These are phyloP conservation scores for Choristoneura rosaceana DNA, from an alignment of 2,888 invertebrate genomes.

Conservation along the genomic window DNA sequence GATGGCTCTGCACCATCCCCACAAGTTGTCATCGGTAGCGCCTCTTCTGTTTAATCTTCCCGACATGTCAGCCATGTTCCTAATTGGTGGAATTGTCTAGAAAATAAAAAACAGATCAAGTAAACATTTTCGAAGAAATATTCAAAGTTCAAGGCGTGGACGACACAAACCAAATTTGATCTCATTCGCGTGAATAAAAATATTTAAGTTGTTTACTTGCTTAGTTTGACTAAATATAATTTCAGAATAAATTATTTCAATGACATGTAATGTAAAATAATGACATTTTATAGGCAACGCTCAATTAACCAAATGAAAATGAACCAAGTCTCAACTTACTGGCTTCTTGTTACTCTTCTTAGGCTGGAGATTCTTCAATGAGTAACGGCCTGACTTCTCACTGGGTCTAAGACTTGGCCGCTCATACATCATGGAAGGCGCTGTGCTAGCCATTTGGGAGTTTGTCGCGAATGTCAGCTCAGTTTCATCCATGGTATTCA, in stretches of 20 bases:
- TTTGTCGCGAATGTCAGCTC: not conserved
- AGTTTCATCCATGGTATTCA: not conserved
- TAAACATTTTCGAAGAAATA: no score
- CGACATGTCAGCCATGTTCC: slow-evolving; percentile 63
- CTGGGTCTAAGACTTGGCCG: slow-evolving; percentile 56
- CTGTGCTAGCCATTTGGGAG: slow-evolving; percentile 43
- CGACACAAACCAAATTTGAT: no score
- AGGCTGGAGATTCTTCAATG: not conserved
- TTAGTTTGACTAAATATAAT: no score
- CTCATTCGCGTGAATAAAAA: no score
- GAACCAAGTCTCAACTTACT: not conserved
- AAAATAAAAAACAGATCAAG: not conserved
- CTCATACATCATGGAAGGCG: slow-evolving; percentile 40
- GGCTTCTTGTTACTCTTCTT: not conserved
- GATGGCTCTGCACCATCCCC: slow-evolving; percentile 69
- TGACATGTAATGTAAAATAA: no score
- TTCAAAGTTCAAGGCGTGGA: no score
- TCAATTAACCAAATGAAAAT: no score
- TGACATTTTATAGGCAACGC: no score
- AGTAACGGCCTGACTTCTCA: slow-evolving; percentile 53
- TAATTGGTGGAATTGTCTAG: slow-evolving; percentile 57
- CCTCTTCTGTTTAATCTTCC: slow-evolving; percentile 68
- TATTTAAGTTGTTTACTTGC: no score
- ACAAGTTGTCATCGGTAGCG: slow-evolving; percentile 70
- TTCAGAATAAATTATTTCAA: no score